Percentiles rank a stretch among this genome's conserved stretches.
phyloP scores from a whole-genome alignment of 30 jellyfish, hydroid and myxozoan genomes.

The Cassiopea andromeda region DNA sequence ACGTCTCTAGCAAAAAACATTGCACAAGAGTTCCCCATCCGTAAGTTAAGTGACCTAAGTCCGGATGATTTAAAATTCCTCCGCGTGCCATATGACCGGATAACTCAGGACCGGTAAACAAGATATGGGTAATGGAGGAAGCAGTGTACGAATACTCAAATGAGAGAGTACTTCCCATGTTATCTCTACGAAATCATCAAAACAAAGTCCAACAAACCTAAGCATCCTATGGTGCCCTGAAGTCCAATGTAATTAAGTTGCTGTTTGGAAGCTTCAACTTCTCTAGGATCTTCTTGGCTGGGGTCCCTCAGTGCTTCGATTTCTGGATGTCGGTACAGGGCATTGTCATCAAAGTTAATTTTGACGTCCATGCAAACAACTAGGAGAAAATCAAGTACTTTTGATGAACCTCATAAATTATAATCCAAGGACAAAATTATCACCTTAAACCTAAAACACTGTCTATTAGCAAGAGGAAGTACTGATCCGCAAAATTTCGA shows the following conservation, averaged over 20 bases:
- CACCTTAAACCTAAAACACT: neutral
- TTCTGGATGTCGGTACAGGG: constrained; percentile 94
- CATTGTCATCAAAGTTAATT: constrained; percentile 93
- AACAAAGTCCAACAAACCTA: constrained; percentile 49
- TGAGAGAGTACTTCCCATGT: too few species aligned
- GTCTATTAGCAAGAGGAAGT: too few species aligned
- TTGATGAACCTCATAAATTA: neutral
- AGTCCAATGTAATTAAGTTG: constrained; percentile 94
- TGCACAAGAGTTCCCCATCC: too few species aligned
- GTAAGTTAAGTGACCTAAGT: too few species aligned
- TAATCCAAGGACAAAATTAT: neutral
- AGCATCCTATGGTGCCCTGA: constrained; percentile 96
- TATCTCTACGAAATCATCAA: neutral
- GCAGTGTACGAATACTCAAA: too few species aligned
- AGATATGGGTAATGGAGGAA: too few species aligned
- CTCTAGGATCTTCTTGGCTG: constrained; percentile 96
- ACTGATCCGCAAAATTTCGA: too few species aligned
- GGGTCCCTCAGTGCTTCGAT: constrained; percentile 81
- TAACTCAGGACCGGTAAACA: too few species aligned
- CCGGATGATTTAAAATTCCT: too few species aligned
- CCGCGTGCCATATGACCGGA: too few species aligned
- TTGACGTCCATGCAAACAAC: constrained; percentile 97
- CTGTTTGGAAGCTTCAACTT: constrained; percentile 87
- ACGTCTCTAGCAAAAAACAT: too few species aligned
- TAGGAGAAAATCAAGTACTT: constrained; percentile 1